Evolutionary conservation across 1,140 invertebrate genomes (phyloP), one percentile per base, ranked within the genome.

Genomic region (Leptestheria dahalacensis): DNA sequence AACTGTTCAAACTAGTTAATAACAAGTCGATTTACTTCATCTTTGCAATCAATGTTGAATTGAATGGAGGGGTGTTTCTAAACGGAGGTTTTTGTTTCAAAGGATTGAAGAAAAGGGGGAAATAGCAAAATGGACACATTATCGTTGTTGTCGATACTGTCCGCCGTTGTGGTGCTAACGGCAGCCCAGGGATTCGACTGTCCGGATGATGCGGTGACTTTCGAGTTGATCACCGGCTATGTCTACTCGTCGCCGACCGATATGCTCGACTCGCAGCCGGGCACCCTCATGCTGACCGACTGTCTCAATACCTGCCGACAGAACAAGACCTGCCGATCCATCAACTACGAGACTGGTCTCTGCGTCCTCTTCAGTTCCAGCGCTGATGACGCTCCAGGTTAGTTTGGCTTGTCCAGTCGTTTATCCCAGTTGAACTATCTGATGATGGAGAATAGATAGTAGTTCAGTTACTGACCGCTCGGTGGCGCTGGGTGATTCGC

Each of bases 291-390:
- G 84, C 77, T 95, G 65, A 89, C 87, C 66, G 90, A 94, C 72
- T 95, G 91, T 74, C 77, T 94, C 62, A 86, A 91, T 73, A 84
- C 84, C 65, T 95, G 91, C 73, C 86, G 90, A 70, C 78, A 79
- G 65, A 93, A 92, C 74, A 82, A 87, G 72, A 84, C 84, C 64
- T 95, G 91, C 74, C 82, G 83, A 68, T 82, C 89, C 62, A 86
- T 93, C 74, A 95, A 94, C 78, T 95, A 91, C 76, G 91, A 95
- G 77, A 95, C 91, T 57, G 91, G 91, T 51, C 81, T 94, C 25
- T 95, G 91, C 75, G 88, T 94, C 62, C 80, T 94, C 50, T 93
- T 94, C 78, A 84, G 83, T 69, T 86, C 87, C 26, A 88, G 88
- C 68, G 88, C 89, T 65, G 86, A 89, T 72, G 82, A 83, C 72